Evolutionary conservation across 2,113 vertebrate species (phyloP), one percentile per base, ranked within the genome.

Genomic region (Leiothrix lutea): DNA sequence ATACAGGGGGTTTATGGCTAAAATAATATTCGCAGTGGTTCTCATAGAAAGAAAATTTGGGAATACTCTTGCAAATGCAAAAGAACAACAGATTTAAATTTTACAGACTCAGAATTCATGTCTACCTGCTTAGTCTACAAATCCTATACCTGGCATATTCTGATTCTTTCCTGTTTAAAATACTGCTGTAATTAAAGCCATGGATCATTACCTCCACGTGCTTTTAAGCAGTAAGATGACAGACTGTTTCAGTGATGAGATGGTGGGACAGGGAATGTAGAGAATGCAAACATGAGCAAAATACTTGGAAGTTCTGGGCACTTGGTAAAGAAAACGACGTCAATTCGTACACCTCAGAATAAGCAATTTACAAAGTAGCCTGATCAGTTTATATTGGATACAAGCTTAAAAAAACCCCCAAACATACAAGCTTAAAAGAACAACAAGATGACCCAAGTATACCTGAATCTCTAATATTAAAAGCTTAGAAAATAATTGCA

Each of bases 151-250:
- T 65, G 69, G 25, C 33, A 66, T 48, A 35, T 66, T 82, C 54
- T 15, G 15, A 54, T 65, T 72, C 57, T 84, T 88, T 86, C 82
- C 71, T 79, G 44, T 77, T 80, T 90, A 79, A 93, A 40, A 72
- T 6, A 28, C 2, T 73, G n/a, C 38, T 86, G 42, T 81, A 90
- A 90, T 90, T 92, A 64, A 3, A 64, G 35, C 31, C 73, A 25
- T 62, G 57, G 47, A 71, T 73, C 38, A 71, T 67, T 58, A 62
- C 26, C 58, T 89, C 48, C 29, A 13, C 8, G 25, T 11, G 31
- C 15, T 79, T 69, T 40, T 25, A 57, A 31, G 36, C 22, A 58
- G 36, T 3, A 47, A 56, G 25, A 53, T 51, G 70, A 74, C 44
- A 89, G 56, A 73, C 6, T 3, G 26, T n/a, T 85, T 47, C 57